These are phyloP conservation scores for Agrotis ipsilon DNA, from an alignment of 2,888 invertebrate genomes.

Conservation along the genomic window DNA sequence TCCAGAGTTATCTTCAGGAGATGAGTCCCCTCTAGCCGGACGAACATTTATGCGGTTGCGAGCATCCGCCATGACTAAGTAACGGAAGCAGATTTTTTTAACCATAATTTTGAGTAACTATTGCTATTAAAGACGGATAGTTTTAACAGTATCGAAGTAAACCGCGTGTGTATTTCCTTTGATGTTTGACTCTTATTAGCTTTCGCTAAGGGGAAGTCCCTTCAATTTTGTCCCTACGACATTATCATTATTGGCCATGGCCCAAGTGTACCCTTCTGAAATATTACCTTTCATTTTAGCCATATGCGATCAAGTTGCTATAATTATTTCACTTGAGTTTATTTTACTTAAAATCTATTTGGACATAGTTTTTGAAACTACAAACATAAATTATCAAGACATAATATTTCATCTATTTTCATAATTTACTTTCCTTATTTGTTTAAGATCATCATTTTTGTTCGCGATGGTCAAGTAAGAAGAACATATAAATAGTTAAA, in stretches of 20 bases:
- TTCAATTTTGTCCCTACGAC: constrained; percentile 14
- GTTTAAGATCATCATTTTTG: too few relatives aligned
- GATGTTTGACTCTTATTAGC: constrained; percentile 37
- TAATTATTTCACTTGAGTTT: constrained; percentile 14
- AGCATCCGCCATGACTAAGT: neutral
- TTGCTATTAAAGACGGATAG: neutral
- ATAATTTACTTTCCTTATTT: too few relatives aligned
- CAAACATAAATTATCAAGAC: too few relatives aligned
- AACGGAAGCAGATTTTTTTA: neutral
- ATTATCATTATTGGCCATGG: constrained; percentile 22
- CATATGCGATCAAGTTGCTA: neutral
- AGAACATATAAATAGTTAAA: neutral
- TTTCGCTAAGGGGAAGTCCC: neutral
- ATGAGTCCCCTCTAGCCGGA: neutral
- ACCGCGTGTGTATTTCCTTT: constrained; percentile 14
- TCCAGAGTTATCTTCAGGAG: neutral
- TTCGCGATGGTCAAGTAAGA: neutral
- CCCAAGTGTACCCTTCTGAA: neutral
- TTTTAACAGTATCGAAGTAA: constrained; percentile 9
- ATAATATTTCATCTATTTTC: too few relatives aligned
- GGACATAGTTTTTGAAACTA: neutral
- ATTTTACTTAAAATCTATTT: neutral
- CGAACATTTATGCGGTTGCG: neutral
- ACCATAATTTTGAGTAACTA: neutral
- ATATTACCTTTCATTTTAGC: neutral